A percentile compares a stretch with the other conserved stretches of the same genome.
Conservation (phyloP, 2,113 vertebrate genomes). For the Eurypyga helias region DNA sequence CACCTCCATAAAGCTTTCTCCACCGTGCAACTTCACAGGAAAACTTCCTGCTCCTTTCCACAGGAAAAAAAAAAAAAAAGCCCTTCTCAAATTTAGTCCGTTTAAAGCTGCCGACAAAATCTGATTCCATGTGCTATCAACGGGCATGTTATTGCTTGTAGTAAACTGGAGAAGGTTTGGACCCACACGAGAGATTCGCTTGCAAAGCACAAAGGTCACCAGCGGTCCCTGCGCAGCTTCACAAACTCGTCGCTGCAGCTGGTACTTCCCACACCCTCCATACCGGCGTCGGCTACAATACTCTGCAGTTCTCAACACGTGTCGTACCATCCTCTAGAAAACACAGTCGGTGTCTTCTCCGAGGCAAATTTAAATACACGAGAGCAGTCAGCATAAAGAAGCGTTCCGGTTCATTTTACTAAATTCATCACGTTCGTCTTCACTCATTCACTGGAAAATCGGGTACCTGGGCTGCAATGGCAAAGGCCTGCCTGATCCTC, state of each 20-base stretch:
- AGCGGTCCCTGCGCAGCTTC: background rate
- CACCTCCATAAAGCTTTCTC: background rate
- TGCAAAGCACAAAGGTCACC: background rate
- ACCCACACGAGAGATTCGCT: background rate
- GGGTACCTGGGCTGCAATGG: background rate
- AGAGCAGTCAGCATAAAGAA: background rate
- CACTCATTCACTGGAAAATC: fast-evolving
- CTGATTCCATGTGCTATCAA: background rate
- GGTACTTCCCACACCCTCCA: background rate
- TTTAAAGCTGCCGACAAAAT: background rate
- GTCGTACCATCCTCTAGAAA: fast-evolving
- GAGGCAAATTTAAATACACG: background rate
- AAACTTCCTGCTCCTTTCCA: background rate
- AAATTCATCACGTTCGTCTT: background rate
- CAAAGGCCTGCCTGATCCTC: background rate
- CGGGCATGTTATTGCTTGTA: conserved; percentile 50
- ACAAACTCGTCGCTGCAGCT: background rate
- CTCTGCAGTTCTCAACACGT: background rate
- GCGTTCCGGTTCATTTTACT: background rate
- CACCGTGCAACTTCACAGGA: background rate
- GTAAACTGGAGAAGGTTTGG: background rate
- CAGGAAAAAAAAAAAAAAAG: background rate
- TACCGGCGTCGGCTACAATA: background rate
- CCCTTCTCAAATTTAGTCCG: background rate
- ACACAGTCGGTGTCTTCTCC: background rate